Evolutionary conservation across 1,140 invertebrate genomes (phyloP), one percentile per base, ranked within the genome.

Genomic region (Zaprionus ornatus): DNA sequence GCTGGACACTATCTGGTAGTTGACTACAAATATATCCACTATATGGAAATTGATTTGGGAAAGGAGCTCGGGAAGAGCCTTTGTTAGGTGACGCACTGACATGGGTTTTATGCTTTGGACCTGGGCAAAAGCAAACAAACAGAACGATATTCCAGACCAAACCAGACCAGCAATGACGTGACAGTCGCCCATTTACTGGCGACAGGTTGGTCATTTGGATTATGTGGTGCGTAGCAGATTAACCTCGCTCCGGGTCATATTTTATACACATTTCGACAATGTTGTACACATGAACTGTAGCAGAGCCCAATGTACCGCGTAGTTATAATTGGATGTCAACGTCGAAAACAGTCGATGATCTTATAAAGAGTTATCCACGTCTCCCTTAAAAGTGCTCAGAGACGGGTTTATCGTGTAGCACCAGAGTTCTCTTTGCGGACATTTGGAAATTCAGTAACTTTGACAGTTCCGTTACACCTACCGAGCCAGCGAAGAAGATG

Each of bases 151-250:
- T 17, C 29, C 32, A 45, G 21, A 40, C 45, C 21, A 56, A n/a
- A 60, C 61, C 77, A 74, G 62, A 66, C 19, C 12, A 45, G 54
- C 68, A 75, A 66, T 86, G 80, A 86, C 83, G 83, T 86, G 83
- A 88, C 83, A 80, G 84, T 69, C 74, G 80, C 64, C 80, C 83
- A 86, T 86, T 86, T 69, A 74, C 77, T 83, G 77, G 84, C 83
- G 83, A 86, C 83, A 88, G 86, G 67, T 86, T 86, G 84, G 84
- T 68, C 83, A 86, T 86, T 86, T 77, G 64, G 65, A 60, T 65
- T 81, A 71, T 82, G 45, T 55, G 82, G 82, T 84, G 82, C 82
- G 82, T 85, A 68, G 72, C 59, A 84, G 85, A 81, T 87, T 83
- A 82, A 68, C 32, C 67, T 60, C 73, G 59, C 60, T 59, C 42